phyloP scores from a whole-genome alignment of 2,113 vertebrate genomes.

The Stegostoma tigrinum region DNA sequence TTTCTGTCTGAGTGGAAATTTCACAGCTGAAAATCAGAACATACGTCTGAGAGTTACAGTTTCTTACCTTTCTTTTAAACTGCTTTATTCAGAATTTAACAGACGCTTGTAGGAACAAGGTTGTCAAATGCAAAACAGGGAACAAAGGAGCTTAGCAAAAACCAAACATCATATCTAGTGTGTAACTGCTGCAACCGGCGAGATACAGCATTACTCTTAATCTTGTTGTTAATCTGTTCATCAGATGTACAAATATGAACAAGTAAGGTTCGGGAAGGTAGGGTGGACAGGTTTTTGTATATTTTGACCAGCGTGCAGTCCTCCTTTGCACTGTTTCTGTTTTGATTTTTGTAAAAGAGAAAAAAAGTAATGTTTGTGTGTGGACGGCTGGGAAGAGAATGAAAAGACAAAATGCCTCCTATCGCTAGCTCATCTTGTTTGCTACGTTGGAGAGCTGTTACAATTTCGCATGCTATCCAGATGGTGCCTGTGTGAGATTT shows the following conservation, averaged over 20 bases:
- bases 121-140: not conserved
- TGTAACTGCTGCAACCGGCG: not conserved
- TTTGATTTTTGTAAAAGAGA: not conserved
- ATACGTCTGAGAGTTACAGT: not conserved
- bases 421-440: constrained; percentile 9
- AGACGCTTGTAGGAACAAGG: not conserved
- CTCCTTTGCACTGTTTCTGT: not conserved
- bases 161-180: not conserved
- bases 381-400: not conserved
- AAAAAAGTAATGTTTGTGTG: not conserved
- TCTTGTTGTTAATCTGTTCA: not conserved
- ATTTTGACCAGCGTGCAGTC: not conserved
- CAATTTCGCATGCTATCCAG: not conserved
- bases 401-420: constrained; percentile 12
- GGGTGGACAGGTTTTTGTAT: not conserved
- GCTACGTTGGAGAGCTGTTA: constrained; percentile 14
- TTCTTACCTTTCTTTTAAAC: not conserved
- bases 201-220: not conserved
- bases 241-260: not conserved
- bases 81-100: not conserved
- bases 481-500: constrained; percentile 14
- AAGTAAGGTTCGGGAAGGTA: not conserved
- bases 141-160: not conserved
- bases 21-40: not conserved
- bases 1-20: not conserved